These are phyloP conservation scores for Chionomys nivalis DNA, from an alignment of 2,113 vertebrate genomes.

Conservation along the genomic window DNA sequence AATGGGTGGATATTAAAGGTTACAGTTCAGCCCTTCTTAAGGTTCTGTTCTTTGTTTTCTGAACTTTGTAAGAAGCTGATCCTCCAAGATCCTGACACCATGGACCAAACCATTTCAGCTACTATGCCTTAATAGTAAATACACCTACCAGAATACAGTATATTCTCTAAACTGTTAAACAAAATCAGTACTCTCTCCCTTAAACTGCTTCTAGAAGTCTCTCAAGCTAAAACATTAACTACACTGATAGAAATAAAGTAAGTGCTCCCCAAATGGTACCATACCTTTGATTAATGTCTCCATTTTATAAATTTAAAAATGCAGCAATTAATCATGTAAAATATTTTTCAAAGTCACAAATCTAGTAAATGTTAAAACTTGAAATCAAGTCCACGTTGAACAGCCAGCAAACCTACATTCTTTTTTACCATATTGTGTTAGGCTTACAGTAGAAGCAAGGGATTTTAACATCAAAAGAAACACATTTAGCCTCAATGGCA, in stretches of 20 bases:
- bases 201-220: background rate
- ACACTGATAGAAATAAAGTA: constrained; percentile 10
- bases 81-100: background rate
- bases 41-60: background rate
- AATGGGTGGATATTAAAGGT: no score
- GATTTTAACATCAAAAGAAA: background rate
- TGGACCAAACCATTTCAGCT: background rate
- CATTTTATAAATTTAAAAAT: constrained; percentile 37
- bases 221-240: constrained; percentile 3
- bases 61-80: background rate
- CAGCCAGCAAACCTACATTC: background rate
- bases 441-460: background rate
- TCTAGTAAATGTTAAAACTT: background rate
- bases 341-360: constrained; percentile 22
- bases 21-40: background rate
- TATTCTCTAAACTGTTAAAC: background rate
- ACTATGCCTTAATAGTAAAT: background rate
- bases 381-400: constrained; percentile 7
- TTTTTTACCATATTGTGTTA: background rate
- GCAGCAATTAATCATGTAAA: background rate
- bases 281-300: background rate
- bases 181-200: background rate
- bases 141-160: background rate
- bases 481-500: background rate
- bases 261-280: background rate